Percentiles rank a stretch among this genome's conserved stretches.
phyloP scores from a whole-genome alignment of 2,888 invertebrate genomes.

The Melinaea menophilus region DNA sequence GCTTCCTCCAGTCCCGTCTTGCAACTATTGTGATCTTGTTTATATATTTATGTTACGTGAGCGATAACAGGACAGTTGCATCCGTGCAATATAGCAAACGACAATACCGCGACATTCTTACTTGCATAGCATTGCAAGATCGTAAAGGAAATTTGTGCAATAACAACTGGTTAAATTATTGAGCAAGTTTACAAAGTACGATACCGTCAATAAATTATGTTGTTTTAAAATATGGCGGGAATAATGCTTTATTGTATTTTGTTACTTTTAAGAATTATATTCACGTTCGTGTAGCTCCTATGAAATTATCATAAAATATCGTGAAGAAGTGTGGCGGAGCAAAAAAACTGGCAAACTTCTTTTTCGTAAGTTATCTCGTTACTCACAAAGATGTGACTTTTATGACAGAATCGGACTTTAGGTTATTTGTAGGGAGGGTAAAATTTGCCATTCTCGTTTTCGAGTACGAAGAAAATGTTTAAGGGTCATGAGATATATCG shows the following conservation, averaged over 20 bases:
- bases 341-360: constrained; percentile 58
- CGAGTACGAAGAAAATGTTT: constrained; percentile 2
- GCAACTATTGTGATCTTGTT: constrained; percentile 54
- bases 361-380: constrained; percentile 67
- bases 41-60: constrained; percentile 49
- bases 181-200: constrained; percentile 9
- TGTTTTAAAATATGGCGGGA: not conserved
- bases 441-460: constrained; percentile 19
- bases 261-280: constrained; percentile 32
- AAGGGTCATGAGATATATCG: constrained; percentile 3
- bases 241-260: constrained; percentile 1
- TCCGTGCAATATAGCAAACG: constrained; percentile 32
- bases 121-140: constrained; percentile 10
- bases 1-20: constrained; percentile 47
- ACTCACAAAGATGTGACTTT: constrained; percentile 71
- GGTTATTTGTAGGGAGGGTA: constrained; percentile 55
- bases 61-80: constrained; percentile 40
- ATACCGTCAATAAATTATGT: constrained; percentile 3
- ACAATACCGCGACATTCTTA: constrained; percentile 18
- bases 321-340: constrained; percentile 57
- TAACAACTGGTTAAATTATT: constrained; percentile 11
- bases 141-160: constrained; percentile 10
- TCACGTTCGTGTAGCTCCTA: constrained; percentile 52
- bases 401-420: constrained; percentile 63
- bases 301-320: constrained; percentile 67